Conservation (phyloP, 2,797 vertebrate species). For the Halcyon badia region DNA sequence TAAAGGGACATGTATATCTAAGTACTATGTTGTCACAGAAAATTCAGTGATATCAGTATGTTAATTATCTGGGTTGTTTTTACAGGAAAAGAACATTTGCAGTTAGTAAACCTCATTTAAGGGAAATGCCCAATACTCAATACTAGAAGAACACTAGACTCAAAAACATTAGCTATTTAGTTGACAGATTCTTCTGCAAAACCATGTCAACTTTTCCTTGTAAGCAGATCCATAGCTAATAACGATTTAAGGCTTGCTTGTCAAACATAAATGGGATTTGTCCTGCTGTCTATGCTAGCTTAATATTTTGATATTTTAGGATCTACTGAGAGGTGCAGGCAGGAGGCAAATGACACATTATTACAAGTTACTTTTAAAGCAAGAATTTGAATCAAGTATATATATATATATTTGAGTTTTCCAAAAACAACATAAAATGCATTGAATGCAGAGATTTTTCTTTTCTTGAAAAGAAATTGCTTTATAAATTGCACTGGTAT, state of each 20-base stretch:
- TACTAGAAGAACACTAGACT: neutral
- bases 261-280: conserved; percentile 13
- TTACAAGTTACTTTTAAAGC: neutral
- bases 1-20: neutral
- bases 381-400: neutral
- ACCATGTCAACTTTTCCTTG: neutral
- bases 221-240: neutral
- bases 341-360: neutral
- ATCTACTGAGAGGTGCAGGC: neutral
- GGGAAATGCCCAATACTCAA: neutral
- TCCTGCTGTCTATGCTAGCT: neutral
- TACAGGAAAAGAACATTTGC: neutral
- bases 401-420: neutral
- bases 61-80: neutral
- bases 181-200: neutral
- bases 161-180: neutral
- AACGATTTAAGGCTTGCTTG: neutral
- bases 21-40: neutral
- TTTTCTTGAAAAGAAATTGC: neutral
- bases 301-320: conserved; percentile 38
- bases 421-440: neutral
- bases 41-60: neutral
- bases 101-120: neutral
- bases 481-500: conserved; percentile 4
- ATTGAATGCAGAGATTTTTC: neutral